Percentiles rank a stretch among this genome's conserved stretches.
These are phyloP conservation scores for Copsychus sechellarum DNA, from an alignment of 2,113 vertebrate genomes.

Conservation along the genomic window DNA sequence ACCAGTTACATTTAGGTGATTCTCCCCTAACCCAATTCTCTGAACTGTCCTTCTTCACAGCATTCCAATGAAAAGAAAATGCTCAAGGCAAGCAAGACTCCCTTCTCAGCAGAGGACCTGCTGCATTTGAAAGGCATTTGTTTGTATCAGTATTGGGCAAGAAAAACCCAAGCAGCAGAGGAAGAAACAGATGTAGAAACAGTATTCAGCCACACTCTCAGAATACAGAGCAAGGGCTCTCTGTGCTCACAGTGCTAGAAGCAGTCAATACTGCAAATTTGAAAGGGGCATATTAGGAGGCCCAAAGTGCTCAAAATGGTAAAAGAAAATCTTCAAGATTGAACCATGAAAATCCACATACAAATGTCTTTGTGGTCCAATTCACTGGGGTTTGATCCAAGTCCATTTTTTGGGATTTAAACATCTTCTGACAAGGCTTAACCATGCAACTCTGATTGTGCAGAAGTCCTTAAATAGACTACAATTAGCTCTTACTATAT, in stretches of 20 bases:
- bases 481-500: not conserved
- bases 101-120: not conserved
- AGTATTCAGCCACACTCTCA: not conserved
- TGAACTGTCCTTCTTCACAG: not conserved
- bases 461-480: not conserved
- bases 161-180: not conserved
- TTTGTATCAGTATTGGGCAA: not conserved
- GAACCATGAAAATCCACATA: not conserved
- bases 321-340: not conserved
- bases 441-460: not conserved
- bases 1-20: not conserved
- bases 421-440: not conserved
- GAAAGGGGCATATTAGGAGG: not conserved
- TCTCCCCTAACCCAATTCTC: not conserved
- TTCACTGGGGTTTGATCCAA: not conserved
- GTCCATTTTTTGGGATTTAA: not conserved
- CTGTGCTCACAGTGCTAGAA: not conserved
- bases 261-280: not conserved
- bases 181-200: not conserved
- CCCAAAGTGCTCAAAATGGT: not conserved
- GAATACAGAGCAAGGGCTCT: not conserved
- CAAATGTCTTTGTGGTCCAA: not conserved
- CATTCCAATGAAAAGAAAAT: not conserved
- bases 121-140: not conserved
- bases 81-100: not conserved